These are phyloP conservation scores for Tolmerus cingulatus DNA, from an alignment of 2,888 invertebrate genomes.

Conservation along the genomic window DNA sequence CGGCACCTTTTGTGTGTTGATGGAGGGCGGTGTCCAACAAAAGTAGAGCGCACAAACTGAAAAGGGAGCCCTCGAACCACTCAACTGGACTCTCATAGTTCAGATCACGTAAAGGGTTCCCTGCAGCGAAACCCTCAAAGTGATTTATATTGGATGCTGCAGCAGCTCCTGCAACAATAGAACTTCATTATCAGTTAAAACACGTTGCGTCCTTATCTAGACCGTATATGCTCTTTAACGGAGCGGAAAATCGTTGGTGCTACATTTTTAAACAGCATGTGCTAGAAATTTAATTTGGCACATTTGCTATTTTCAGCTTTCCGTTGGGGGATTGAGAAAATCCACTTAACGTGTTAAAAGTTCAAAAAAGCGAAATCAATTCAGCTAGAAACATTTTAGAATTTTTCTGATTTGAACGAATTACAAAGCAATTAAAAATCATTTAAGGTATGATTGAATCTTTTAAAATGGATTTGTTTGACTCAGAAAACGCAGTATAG, in stretches of 20 bases:
- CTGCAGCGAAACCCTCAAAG: constrained; percentile 15
- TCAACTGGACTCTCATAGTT: neutral
- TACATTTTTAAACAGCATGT: neutral
- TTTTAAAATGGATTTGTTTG: too few species aligned
- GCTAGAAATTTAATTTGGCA: neutral
- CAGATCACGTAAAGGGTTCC: constrained; percentile 21
- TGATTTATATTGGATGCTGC: constrained; percentile 21
- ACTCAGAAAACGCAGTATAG: too few species aligned
- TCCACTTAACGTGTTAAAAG: neutral
- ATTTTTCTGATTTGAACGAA: neutral
- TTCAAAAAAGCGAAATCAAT: neutral
- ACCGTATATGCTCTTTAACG: neutral
- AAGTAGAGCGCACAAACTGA: neutral
- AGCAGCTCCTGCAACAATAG: constrained; percentile 1
- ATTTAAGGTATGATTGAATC: too few species aligned
- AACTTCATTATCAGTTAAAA: constrained; percentile 9
- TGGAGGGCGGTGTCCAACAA: neutral
- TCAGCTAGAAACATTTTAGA: neutral
- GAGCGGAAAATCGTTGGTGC: neutral
- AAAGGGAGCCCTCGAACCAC: neutral
- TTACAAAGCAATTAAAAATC: neutral
- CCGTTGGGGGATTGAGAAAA: neutral
- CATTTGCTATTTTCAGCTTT: neutral
- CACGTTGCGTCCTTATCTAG: neutral
- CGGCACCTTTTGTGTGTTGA: neutral